phyloP scores from a whole-genome alignment of 2,797 vertebrate species.

The Cyprinella venusta region DNA sequence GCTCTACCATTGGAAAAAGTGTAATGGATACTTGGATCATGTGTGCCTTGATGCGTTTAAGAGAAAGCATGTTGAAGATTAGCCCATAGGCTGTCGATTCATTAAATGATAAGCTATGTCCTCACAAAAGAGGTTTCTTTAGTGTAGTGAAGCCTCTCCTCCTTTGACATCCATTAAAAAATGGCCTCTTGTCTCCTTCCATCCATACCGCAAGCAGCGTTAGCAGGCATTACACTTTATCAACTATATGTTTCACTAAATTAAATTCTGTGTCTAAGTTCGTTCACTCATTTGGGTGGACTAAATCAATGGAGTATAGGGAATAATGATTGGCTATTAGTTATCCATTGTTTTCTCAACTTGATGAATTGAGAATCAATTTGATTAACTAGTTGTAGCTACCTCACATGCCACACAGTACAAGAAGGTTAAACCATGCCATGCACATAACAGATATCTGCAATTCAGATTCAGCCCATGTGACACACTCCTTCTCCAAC shows the following conservation, averaged over 20 bases:
- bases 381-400: not conserved
- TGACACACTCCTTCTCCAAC: conserved; percentile 23
- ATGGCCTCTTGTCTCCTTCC: not conserved
- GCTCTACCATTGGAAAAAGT: no score
- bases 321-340: not conserved
- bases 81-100: no score
- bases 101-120: no score
- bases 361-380: not conserved
- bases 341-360: not conserved
- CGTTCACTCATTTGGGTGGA: not conserved
- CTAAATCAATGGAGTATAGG: not conserved
- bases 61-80: no score
- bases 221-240: not conserved
- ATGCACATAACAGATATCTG: conserved; percentile 1
- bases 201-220: not conserved
- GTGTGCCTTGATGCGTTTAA: no score
- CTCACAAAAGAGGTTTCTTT: not conserved
- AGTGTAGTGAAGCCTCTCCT: not conserved
- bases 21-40: no score
- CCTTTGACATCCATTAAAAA: not conserved
- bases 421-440: not conserved
- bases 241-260: no score
- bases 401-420: not conserved
- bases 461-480: conserved; percentile 15
- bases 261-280: not conserved